Evolutionary conservation across 2,797 vertebrate genomes (phyloP).

Genomic region (Peromyscus eremicus): DNA sequence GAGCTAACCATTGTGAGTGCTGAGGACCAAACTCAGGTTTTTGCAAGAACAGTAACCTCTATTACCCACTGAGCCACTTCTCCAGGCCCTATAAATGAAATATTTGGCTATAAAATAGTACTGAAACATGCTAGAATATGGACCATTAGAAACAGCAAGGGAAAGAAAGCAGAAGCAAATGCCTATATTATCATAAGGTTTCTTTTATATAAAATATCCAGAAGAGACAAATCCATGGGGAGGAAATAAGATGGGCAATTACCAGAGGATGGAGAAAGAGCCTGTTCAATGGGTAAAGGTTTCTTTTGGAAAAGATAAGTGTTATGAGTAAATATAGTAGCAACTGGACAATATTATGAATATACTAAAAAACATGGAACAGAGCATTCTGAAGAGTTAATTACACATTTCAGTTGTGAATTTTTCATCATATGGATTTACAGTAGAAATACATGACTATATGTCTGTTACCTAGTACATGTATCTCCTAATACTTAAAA

Average conservation of each 20-base stretch:
- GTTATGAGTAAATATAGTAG: not conserved
- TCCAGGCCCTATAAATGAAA: not conserved
- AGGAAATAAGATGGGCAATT: not conserved
- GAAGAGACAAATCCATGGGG: not conserved
- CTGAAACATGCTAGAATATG: not conserved
- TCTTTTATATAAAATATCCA: slow-evolving; percentile 32
- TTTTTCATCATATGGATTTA: slow-evolving; percentile 23
- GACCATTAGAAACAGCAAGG: slow-evolving; percentile 5
- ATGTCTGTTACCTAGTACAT: slow-evolving; percentile 12
- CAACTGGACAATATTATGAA: not conserved
- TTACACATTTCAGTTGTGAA: slow-evolving; percentile 42
- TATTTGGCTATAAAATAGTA: not conserved
- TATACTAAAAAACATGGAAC: not conserved
- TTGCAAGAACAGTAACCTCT: not conserved
- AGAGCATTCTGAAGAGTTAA: not conserved
- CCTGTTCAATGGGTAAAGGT: not conserved
- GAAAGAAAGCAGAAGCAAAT: slow-evolving; percentile 41
- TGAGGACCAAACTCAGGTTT: not conserved
- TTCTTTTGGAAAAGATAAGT: not conserved
- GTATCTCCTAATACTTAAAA: slow-evolving; percentile 16
- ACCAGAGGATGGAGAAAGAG: not conserved
- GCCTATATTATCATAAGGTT: not conserved
- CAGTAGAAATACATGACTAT: slow-evolving; percentile 13
- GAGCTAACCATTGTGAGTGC: not conserved
- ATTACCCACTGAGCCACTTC: not conserved